Evolutionary conservation across 2,113 vertebrate species (phyloP).

Genomic region (Xiphophorus maculatus): DNA sequence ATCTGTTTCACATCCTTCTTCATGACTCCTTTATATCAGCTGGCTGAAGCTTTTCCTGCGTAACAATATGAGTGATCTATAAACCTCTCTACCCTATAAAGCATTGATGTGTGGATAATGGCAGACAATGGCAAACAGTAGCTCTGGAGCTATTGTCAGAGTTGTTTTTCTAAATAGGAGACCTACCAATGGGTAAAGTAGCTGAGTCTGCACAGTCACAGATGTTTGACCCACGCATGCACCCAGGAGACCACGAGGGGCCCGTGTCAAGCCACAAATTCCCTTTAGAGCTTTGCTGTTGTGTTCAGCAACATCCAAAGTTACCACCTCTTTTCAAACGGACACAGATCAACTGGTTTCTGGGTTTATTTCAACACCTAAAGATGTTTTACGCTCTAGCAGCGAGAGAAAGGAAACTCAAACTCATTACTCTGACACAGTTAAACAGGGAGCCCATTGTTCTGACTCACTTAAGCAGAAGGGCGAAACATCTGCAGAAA

Average conservation of each 20-base stretch:
- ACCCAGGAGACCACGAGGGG: not conserved
- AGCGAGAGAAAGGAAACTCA: not conserved
- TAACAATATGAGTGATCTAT: not conserved
- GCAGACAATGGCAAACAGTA: not conserved
- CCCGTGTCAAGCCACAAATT: not conserved
- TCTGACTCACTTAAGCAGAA: not conserved
- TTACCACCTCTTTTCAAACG: not conserved
- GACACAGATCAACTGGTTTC: not conserved
- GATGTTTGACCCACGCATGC: not conserved
- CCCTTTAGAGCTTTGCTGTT: not conserved
- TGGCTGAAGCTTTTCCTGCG: not conserved
- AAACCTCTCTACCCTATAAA: not conserved
- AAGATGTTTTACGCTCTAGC: not conserved
- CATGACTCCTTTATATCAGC: no score
- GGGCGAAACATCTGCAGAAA: not conserved
- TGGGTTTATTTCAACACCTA: not conserved
- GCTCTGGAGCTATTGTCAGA: not conserved
- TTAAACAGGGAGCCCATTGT: not conserved
- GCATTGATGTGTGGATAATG: not conserved
- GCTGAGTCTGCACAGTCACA: not conserved
- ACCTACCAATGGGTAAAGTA: not conserved
- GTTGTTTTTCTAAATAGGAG: not conserved
- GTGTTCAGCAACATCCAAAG: not conserved
- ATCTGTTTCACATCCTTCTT: no score
- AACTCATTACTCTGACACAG: not conserved